Percentiles rank a stretch among this genome's conserved stretches.
These are phyloP conservation scores for Cnemophilus loriae DNA, from an alignment of 2,113 vertebrate species.

Conservation along the genomic window DNA sequence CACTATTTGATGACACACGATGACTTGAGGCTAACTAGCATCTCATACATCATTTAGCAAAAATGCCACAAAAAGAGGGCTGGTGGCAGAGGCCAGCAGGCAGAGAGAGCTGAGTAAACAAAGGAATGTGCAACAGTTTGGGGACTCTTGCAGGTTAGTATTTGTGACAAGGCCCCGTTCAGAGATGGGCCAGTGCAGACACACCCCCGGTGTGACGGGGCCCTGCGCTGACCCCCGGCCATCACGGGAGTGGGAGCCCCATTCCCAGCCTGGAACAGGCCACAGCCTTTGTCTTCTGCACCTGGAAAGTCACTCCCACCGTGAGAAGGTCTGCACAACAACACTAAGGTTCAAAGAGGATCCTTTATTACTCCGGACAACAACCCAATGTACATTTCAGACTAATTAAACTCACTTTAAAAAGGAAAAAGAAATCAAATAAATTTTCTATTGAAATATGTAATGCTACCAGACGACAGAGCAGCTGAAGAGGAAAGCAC, in stretches of 20 bases:
- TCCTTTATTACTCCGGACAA: neutral
- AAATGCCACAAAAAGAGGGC: neutral
- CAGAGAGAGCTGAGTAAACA: neutral
- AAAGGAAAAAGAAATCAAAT: neutral
- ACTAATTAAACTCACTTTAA: neutral
- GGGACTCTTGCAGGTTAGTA: neutral
- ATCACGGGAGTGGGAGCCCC: neutral
- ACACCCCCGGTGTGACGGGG: accelerated
- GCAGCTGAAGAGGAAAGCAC: neutral
- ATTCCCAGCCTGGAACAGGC: neutral
- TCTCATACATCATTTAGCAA: neutral
- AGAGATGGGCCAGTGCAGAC: neutral
- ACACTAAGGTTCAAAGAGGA: neutral
- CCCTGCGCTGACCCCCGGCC: neutral
- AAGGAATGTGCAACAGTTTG: neutral
- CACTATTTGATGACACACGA: slow-evolving; percentile 15
- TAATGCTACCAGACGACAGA: neutral
- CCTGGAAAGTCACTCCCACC: neutral
- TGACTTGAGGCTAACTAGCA: slow-evolving; percentile 24
- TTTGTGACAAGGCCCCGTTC: too few relatives aligned
- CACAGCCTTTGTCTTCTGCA: neutral
- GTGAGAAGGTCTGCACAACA: neutral
- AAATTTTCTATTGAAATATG: neutral
- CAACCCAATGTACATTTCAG: neutral
- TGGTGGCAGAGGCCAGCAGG: neutral